Percentiles rank a stretch among this genome's conserved stretches.
Conservation (phyloP, 2,888 invertebrate species). For the Rhabditoides inermis region DNA sequence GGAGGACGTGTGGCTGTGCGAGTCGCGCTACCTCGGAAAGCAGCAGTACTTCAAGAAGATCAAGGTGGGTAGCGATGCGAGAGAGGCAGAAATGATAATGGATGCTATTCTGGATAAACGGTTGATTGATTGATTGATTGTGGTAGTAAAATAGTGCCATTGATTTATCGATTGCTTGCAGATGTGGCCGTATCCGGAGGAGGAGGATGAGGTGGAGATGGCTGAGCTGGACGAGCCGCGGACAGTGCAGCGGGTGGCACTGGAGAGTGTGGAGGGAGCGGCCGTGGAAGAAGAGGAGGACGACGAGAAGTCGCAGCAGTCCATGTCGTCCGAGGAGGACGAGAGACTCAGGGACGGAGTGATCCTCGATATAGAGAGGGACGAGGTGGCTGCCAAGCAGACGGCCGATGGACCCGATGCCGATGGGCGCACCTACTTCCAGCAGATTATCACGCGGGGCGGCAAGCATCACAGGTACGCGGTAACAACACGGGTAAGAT, state of each 20-base stretch:
- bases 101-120: too few relatives aligned
- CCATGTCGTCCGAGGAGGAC: constrained; percentile 4
- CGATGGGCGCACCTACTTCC: constrained; percentile 18
- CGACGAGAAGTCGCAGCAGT: constrained; percentile 11
- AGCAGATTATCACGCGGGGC: constrained; percentile 18
- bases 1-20: constrained; percentile 91
- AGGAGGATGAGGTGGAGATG: constrained; percentile 61
- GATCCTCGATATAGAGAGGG: constrained; percentile 11
- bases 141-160: too few relatives aligned
- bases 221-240: constrained; percentile 65
- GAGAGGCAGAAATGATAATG: too few relatives aligned
- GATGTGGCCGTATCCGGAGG: constrained; percentile 41
- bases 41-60: constrained; percentile 86
- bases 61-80: constrained; percentile 56
- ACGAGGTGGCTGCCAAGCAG: constrained; percentile 3
- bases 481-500: too few relatives aligned
- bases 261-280: not conserved
- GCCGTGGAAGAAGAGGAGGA: constrained; percentile 15
- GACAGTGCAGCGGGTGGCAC: not conserved
- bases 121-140: too few relatives aligned
- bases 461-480: too few relatives aligned
- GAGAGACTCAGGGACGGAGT: not conserved
- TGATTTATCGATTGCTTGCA: too few relatives aligned
- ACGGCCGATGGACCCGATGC: constrained; percentile 10
- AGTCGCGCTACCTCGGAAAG: constrained; percentile 81